Percentiles rank a stretch among this genome's conserved stretches.
phyloP scores from a whole-genome alignment of 2,888 invertebrate species.

The Imbricaverruca yamaguchii region DNA sequence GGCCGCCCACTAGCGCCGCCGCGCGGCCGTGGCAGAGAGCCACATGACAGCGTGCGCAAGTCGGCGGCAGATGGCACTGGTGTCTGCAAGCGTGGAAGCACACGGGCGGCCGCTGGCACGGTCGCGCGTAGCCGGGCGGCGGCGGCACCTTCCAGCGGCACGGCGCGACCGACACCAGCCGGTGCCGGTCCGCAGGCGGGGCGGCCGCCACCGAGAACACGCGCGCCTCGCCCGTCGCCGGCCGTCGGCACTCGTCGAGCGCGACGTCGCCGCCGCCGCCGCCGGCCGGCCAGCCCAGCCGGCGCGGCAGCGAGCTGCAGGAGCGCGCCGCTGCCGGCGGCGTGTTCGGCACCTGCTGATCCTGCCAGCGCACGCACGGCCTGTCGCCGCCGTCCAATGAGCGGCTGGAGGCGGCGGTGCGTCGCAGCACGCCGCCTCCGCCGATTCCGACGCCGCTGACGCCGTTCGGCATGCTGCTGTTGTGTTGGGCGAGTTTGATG shows the following conservation, averaged over 20 bases:
- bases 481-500: background rate
- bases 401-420: background rate
- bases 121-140: background rate
- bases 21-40: background rate
- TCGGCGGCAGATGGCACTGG: background rate
- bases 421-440: background rate
- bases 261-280: background rate
- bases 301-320: background rate
- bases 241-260: background rate
- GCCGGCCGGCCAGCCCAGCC: background rate
- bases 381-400: background rate
- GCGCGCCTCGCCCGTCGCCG: background rate
- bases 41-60: background rate
- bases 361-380: background rate
- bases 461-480: background rate
- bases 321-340: too few relatives aligned
- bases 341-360: background rate
- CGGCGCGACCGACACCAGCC: background rate
- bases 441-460: too few relatives aligned
- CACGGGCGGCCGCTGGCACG: background rate
- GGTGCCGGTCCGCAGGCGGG: background rate
- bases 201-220: background rate
- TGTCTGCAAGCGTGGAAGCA: background rate
- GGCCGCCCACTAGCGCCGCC: background rate
- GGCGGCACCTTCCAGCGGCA: background rate